Conservation (phyloP, 1,140 invertebrate species). For the Caenorhabditis latens region DNA sequence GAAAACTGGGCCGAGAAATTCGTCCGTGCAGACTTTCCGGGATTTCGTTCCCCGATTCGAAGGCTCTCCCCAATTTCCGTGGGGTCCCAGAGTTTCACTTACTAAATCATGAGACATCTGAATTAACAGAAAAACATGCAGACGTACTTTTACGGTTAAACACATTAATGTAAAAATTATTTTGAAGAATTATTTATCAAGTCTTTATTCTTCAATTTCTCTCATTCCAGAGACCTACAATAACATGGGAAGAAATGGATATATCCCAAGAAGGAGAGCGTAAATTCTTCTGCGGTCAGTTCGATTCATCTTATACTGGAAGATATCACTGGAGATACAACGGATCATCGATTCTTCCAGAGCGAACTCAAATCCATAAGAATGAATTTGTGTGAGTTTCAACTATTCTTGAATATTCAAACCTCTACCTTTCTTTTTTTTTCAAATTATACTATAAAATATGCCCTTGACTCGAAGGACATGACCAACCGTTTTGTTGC, state of each 20-base stretch:
- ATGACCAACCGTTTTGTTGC: slow-evolving; percentile 32
- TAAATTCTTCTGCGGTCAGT: slow-evolving; percentile 45
- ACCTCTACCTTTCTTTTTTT: neutral
- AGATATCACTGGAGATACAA: slow-evolving; percentile 60
- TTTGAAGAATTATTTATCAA: no score
- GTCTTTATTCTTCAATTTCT: neutral
- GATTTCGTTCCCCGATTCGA: no score
- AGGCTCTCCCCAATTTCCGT: no score
- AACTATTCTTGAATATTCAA: neutral
- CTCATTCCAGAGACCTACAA: neutral
- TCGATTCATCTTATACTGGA: slow-evolving; percentile 47
- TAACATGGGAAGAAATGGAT: slow-evolving; percentile 58
- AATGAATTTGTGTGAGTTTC: slow-evolving; percentile 52
- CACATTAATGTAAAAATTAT: no score
- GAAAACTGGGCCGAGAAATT: no score
- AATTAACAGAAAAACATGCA: no score
- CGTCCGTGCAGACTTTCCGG: no score
- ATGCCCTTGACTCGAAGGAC: slow-evolving; percentile 42
- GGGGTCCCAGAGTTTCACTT: no score
- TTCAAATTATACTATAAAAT: no score
- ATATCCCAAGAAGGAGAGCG: slow-evolving; percentile 30
- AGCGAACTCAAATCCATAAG: slow-evolving; percentile 57
- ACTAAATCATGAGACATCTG: no score
- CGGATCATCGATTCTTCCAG: slow-evolving; percentile 58
- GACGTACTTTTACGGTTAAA: no score